Evolutionary conservation across 1,140 invertebrate species (phyloP), one percentile per base, ranked within the genome.

Genomic region (Brachionus manjavacas): DNA sequence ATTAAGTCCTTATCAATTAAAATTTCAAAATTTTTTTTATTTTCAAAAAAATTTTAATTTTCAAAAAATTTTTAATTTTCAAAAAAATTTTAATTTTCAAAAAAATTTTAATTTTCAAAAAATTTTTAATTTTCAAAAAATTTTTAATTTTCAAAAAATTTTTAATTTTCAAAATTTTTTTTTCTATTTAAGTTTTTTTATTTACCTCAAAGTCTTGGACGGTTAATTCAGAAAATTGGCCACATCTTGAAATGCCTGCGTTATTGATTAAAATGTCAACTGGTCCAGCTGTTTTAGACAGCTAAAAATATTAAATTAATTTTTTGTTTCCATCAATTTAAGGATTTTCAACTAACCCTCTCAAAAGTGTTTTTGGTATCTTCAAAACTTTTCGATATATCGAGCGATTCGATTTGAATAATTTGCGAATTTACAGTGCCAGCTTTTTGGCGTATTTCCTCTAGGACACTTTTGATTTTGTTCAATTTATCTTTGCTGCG

Each of bases 191-290:
- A n/a, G n/a, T 23, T 11, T 2, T 81, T 31, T 39, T 35, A n/a
- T 41, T 20, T 70, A 84, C 81, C 52, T 84, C 68, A 55, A 84
- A 84, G n/a, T 72, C 70, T 64, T 76, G 2, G 11, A 41, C 9
- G 28, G 12, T 11, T 16, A 60, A 20, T 52, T 84, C 60, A 39
- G 46, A 70, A 80, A 78, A 79, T 80, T 78, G 31, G 4, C n/a
- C 46, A 46, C 43, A 35, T 46, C n/a, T n/a, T 2, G 49, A 84
- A 68, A 79, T 84, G 12, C 84, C 84, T 9, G 84, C 84, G 7
- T 84, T 84, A 52, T 79, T 78, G 23, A 84, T 84, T 8, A 84
- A 25, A 41, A 84, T 84, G 52, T 78, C 72, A 55, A 84, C 49
- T 11, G 84, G 84, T n/a, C 84, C 81, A 4, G 66, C 66, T 11